Evolutionary conservation across 1,140 invertebrate genomes (phyloP).

Genomic region (Archegozetes longisetosus): DNA sequence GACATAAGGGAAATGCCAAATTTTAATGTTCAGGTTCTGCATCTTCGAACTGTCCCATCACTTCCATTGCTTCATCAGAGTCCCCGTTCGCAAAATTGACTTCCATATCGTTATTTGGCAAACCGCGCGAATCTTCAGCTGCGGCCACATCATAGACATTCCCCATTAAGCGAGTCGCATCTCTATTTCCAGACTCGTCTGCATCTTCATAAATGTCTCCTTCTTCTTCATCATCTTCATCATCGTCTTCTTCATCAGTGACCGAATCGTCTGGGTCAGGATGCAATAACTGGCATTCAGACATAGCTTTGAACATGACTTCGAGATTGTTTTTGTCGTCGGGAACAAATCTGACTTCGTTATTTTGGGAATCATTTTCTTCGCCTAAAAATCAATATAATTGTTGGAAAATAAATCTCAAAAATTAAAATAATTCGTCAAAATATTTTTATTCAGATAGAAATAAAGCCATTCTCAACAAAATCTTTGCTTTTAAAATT

Average conservation of each 20-base stretch:
- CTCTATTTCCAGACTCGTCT: background rate
- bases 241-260: constrained; percentile 25
- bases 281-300: constrained; percentile 14
- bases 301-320: constrained; percentile 10
- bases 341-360: constrained; percentile 14
- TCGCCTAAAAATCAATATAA: background rate
- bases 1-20: no score
- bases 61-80: background rate
- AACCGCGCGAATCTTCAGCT: background rate
- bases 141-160: background rate
- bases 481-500: background rate
- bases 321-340: constrained; percentile 2
- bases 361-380: background rate
- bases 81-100: background rate
- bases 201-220: constrained; percentile 4
- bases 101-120: background rate
- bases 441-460: background rate
- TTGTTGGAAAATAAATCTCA: background rate
- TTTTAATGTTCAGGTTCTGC: background rate
- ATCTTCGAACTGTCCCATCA: background rate
- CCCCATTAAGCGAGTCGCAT: background rate
- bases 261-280: constrained; percentile 11
- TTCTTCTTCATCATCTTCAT: constrained; percentile 11
- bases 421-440: constrained; percentile 2
- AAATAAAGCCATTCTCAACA: background rate